Evolutionary conservation across 2,797 vertebrate species (phyloP).

Genomic region (Acanthopagrus latus): DNA sequence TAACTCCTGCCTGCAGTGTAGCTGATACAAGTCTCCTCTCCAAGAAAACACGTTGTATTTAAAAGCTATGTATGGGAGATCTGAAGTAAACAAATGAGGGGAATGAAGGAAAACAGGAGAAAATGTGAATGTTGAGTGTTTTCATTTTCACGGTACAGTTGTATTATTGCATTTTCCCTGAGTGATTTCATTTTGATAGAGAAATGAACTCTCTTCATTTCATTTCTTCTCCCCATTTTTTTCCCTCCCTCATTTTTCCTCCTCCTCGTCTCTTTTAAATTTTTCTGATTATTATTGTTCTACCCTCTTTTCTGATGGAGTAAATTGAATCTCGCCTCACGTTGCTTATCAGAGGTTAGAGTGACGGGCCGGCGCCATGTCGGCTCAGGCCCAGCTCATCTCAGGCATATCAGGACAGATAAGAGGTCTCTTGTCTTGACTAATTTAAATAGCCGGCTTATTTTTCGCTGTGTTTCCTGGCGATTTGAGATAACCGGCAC

Average conservation of each 20-base stretch:
- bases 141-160: constrained; percentile 22
- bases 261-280: constrained; percentile 2
- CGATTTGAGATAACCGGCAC: constrained; percentile 46
- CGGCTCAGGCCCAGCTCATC: constrained; percentile 35
- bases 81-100: constrained; percentile 10
- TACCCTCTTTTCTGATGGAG: constrained; percentile 13
- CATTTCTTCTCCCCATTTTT: background rate
- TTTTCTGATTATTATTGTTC: constrained; percentile 9
- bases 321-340: constrained; percentile 31
- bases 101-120: constrained; percentile 3
- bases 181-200: constrained; percentile 25
- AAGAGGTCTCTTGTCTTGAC: constrained; percentile 21
- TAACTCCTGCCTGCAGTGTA: background rate
- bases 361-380: constrained; percentile 17
- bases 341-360: constrained; percentile 40
- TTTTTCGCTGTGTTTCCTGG: constrained; percentile 37
- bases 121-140: constrained; percentile 16
- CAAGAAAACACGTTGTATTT: constrained; percentile 21
- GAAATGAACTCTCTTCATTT: constrained; percentile 17
- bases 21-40: constrained; percentile 5
- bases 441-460: constrained; percentile 47
- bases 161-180: constrained; percentile 18
- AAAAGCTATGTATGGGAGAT: background rate
- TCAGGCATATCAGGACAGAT: constrained; percentile 36
- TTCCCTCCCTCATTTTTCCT: constrained; percentile 7